Base-by-base conservation (phyloP, 2,113 vertebrate genomes). In the Regulus satrapa region DNA sequence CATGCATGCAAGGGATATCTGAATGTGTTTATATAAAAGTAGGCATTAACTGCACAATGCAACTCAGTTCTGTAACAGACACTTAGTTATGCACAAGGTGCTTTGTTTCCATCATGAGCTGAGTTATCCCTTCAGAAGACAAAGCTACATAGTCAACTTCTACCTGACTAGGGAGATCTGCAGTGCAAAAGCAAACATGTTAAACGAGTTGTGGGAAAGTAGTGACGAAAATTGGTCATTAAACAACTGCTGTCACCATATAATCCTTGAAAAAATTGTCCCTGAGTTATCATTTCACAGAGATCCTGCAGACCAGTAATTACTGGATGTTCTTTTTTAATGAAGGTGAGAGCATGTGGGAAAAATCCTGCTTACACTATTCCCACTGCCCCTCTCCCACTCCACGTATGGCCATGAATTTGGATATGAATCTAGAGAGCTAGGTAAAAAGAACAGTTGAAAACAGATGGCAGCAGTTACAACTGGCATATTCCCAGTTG, bases 381-480 rank as follows among this genome's bases (percentile, higher is more conserved):
- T 97, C 92, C 84, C 51, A 74, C 54, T 86, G 89, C 26, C 68
- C 46, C 67, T 77, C 64, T 94, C 82, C 45, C 93, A 36, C 58
- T 83, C 75, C 66, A 92, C 0, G 41, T 91, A 48, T 68, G 90
- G 93, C 93, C 88, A 52, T 93, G 96, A 97, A 97, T 97, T 97
- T 97, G 96, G 95, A 97, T 84, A 94, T 85, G 82, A 97, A 95
- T 97, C 94, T 94, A 92, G 93, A 95, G 88, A 97, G 94, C 61
- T 96, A 97, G 97, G 97, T 98, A 97, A 98, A 98, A 98, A 98
- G 98, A 98, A 98, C 97, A 98, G 97, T 98, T 96, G 95, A 96
- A 98, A 98, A 97, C 98, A 98, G 98, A 98, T 98, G 98, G 98
- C 97, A 96, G 96, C 93, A 98, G 97, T 97, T 98, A 97, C 97